Evolutionary conservation across 2,113 vertebrate species (phyloP).

Genomic region (Burhinus oedicnemus): DNA sequence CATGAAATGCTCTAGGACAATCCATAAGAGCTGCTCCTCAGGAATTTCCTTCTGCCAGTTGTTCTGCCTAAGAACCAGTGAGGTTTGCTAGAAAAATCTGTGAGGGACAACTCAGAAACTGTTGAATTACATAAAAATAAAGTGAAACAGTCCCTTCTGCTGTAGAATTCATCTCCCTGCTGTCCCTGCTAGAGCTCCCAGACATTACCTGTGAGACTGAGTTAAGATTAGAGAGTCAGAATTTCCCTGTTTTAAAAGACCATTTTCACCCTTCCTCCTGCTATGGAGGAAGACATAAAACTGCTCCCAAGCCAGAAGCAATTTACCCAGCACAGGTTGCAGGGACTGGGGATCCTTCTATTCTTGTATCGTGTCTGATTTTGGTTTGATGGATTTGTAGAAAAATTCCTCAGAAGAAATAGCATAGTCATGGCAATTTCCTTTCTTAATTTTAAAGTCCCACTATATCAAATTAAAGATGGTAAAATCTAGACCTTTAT

Average conservation of each 20-base stretch:
- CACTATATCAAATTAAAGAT: not conserved
- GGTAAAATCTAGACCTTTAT: slow-evolving; percentile 20
- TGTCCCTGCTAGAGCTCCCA: not conserved
- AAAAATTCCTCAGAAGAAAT: not conserved
- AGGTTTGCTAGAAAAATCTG: not conserved
- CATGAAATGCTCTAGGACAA: not conserved
- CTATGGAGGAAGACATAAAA: not conserved
- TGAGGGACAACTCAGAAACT: not conserved
- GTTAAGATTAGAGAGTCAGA: not conserved
- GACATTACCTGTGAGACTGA: not conserved
- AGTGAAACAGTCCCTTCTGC: not conserved
- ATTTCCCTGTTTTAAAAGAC: not conserved
- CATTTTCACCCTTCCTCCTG: not conserved
- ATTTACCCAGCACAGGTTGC: not conserved
- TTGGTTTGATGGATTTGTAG: not conserved
- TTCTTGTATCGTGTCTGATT: not conserved
- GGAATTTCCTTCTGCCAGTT: not conserved
- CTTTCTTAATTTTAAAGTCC: not conserved
- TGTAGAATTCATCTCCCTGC: not conserved
- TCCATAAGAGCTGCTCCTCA: not conserved
- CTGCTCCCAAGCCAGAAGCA: not conserved
- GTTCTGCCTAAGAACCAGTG: not conserved
- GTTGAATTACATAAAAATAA: not conserved
- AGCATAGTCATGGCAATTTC: not conserved
- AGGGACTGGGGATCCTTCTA: not conserved